Base-by-base conservation (phyloP, 2,797 vertebrate species). In the Antennarius maculatus region DNA sequence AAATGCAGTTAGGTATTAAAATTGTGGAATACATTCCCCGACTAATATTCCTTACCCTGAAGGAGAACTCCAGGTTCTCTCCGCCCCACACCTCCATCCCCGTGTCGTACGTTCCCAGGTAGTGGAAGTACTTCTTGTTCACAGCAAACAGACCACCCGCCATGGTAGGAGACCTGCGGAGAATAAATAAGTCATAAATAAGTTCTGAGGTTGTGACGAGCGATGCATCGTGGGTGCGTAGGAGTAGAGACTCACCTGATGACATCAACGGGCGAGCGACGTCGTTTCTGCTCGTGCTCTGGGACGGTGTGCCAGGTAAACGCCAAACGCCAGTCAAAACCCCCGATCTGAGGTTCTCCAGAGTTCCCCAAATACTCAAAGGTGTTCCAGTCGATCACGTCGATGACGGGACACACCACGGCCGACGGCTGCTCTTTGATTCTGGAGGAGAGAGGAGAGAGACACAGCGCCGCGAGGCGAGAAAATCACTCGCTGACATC, bases 71-170 rank as follows among this genome's bases (percentile, higher is more conserved):
- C 77, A 99, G 94, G 86, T 99, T 99, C 91, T 99, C 98, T 90
- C 98, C 98, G 67, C 98, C 98, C 98, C 97, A 99, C 43, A 99
- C 97, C 94, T 99, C 97, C 98, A 99, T 99, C 81, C 97, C 97
- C n/a, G 95, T 96, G 84, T 99, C 98, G 47, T 99, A 99, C 1
- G 97, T 97, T 69, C 98, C 98, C 81, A 99, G 92, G 87, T 99
- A 96, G 54, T 94, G 94, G 89, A 99, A 99, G 82, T 99, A 99
- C 58, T 90, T 95, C 86, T 95, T 99, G 79, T 84, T 93, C 69
- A 99, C 95, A 59, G 96, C 94, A 92, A 99, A 99, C 71, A 99
- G 89, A 27, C 98, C 97, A 34, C 98, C 97, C 57, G 98, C 98
- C 97, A 99, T 99, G 0, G 98, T 99, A 3, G 98, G 98, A 88